A percentile compares a stretch with the other conserved stretches of the same genome.
Evolutionary conservation across 2,113 vertebrate species (phyloP).

Genomic region (Pterocles orientalis): DNA sequence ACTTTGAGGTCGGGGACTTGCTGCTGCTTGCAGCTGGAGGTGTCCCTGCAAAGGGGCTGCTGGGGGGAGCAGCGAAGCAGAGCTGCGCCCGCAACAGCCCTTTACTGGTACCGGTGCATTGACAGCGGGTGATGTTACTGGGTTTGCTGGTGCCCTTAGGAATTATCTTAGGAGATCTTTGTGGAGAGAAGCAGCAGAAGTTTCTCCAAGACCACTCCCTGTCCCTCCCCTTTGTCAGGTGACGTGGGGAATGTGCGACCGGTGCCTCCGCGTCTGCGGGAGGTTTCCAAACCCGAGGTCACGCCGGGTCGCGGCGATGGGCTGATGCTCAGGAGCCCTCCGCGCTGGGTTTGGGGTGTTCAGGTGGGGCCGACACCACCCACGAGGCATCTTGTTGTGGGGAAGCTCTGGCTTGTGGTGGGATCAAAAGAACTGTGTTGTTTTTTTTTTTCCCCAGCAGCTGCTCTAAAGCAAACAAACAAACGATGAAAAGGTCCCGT

Average conservation of each 20-base stretch:
- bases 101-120: fast-evolving
- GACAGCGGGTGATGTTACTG: fast-evolving
- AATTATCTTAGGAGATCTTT: fast-evolving
- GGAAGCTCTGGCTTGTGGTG: not conserved
- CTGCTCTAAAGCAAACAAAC: not conserved
- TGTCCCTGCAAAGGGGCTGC: not conserved
- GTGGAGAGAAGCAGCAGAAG: not conserved
- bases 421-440: not conserved
- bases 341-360: not conserved
- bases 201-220: not conserved
- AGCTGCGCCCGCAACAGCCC: not conserved
- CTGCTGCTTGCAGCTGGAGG: not conserved
- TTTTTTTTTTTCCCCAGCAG: not conserved
- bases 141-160: not conserved
- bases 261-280: not conserved
- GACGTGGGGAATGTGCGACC: not conserved
- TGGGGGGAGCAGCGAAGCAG: not conserved
- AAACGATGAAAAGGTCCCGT: too few species aligned
- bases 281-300: not conserved
- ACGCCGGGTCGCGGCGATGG: not conserved
- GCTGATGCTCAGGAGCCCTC: not conserved
- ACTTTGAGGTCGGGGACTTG: not conserved
- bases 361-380: not conserved
- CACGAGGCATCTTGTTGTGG: not conserved
- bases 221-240: fast-evolving